phyloP scores from a whole-genome alignment of 2,113 vertebrate species.

The Peromyscus californicus region DNA sequence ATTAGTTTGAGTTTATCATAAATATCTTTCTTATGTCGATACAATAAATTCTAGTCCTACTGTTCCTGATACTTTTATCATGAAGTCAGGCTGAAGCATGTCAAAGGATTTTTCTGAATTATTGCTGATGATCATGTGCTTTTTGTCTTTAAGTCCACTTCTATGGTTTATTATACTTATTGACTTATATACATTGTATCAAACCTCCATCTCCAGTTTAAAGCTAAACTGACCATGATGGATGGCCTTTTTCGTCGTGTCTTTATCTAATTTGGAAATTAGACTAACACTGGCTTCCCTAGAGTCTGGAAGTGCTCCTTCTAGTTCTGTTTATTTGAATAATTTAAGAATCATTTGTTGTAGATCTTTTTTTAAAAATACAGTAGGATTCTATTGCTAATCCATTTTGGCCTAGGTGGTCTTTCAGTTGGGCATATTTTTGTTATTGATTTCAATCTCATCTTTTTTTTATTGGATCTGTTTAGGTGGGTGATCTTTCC shows the following conservation, averaged over 20 bases:
- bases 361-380: background rate
- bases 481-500: background rate
- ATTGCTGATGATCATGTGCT: background rate
- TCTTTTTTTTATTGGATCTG: background rate
- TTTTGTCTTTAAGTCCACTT: background rate
- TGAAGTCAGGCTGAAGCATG: background rate
- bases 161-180: background rate
- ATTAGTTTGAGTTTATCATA: no score
- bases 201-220: background rate
- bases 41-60: background rate
- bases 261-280: background rate
- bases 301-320: background rate
- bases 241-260: background rate
- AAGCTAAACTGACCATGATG: background rate
- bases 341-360: background rate
- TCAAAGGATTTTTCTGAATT: background rate
- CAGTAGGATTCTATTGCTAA: background rate
- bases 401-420: background rate
- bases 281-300: background rate
- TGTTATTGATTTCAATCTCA: background rate
- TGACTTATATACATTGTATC: background rate
- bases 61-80: background rate
- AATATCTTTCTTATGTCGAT: no score
- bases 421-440: background rate
- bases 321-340: background rate